phyloP scores from a whole-genome alignment of 2,797 vertebrate species.

The Lutra lutra region DNA sequence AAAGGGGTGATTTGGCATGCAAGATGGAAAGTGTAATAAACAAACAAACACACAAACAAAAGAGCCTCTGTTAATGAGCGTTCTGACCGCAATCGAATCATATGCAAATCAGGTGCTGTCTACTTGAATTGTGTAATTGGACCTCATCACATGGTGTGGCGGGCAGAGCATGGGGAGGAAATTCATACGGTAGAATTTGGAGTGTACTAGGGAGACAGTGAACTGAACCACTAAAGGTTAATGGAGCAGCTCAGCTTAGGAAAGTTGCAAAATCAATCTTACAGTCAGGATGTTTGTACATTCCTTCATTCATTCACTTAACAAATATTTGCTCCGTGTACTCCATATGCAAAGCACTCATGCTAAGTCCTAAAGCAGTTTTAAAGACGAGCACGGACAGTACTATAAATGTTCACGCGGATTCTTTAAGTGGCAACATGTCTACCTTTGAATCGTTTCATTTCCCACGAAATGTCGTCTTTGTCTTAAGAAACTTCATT shows the following conservation, averaged over 20 bases:
- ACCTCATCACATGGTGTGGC: background rate
- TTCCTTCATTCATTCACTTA: constrained; percentile 7
- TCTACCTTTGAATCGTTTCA: background rate
- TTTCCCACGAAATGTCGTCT: background rate
- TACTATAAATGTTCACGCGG: background rate
- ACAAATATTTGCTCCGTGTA: constrained; percentile 46
- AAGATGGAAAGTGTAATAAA: background rate
- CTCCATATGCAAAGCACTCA: background rate
- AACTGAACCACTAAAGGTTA: background rate
- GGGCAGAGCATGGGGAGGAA: background rate
- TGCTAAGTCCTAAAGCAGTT: background rate
- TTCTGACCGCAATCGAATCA: background rate
- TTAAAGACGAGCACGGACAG: background rate
- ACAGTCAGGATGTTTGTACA: constrained; percentile 9
- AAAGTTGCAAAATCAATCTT: constrained; percentile 53
- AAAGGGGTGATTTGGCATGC: background rate
- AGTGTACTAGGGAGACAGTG: background rate
- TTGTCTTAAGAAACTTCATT: constrained; percentile 21
- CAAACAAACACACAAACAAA: background rate
- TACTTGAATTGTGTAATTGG: background rate
- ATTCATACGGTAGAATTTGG: background rate
- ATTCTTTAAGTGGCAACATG: background rate
- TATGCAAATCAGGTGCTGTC: background rate
- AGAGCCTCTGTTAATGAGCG: background rate
- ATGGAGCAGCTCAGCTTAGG: constrained; percentile 36